Percentiles rank a stretch among this genome's conserved stretches.
phyloP scores from a whole-genome alignment of 1,140 invertebrate genomes.

The Orius insidiosus region DNA sequence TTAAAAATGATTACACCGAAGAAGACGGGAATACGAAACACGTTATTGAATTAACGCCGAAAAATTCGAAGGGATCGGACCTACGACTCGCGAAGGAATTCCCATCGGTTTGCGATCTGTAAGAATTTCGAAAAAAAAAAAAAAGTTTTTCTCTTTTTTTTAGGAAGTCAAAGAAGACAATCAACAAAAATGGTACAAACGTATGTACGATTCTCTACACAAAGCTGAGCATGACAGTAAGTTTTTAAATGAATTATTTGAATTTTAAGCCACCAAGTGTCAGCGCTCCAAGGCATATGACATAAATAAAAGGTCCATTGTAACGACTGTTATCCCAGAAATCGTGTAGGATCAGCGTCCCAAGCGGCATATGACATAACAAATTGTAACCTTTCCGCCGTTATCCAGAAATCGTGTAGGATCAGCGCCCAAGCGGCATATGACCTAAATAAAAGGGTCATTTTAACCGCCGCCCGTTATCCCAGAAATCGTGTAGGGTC shows the following conservation, averaged over 20 bases:
- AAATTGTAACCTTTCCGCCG: too few species aligned
- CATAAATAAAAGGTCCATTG: too few species aligned
- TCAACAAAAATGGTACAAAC: slow-evolving; percentile 91
- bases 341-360: too few species aligned
- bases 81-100: slow-evolving; percentile 73
- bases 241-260: slow-evolving; percentile 21
- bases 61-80: slow-evolving; percentile 78
- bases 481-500: too few species aligned
- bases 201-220: slow-evolving; percentile 91
- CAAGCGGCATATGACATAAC: too few species aligned
- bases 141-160: slow-evolving; percentile 12
- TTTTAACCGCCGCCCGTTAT: too few species aligned
- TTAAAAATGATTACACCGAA: slow-evolving; percentile 45
- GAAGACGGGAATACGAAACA: slow-evolving; percentile 27
- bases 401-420: too few species aligned
- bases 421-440: too few species aligned
- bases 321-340: too few species aligned
- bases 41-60: slow-evolving; percentile 47
- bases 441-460: too few species aligned
- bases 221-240: slow-evolving; percentile 61
- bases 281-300: too few species aligned
- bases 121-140: slow-evolving; percentile 27
- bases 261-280: too few species aligned
- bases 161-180: slow-evolving; percentile 83
- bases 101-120: slow-evolving; percentile 83